Percentiles rank a stretch among this genome's conserved stretches.
These are phyloP conservation scores for Oncorhynchus masou DNA, from an alignment of 2,113 vertebrate genomes.

Conservation along the genomic window DNA sequence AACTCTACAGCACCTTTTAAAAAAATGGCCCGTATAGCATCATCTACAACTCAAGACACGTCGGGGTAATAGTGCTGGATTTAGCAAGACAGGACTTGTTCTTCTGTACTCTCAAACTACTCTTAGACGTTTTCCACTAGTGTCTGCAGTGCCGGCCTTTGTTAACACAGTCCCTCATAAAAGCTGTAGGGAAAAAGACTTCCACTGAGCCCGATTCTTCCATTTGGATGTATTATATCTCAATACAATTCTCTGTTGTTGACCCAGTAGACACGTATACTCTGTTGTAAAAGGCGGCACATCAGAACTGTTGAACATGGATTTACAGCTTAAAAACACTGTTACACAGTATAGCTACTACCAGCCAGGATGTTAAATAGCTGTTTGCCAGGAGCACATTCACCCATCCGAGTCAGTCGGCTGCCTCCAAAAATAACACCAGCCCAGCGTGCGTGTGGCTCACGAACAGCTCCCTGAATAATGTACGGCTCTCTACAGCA, in stretches of 20 bases:
- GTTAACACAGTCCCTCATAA: no score
- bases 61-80: no score
- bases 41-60: not conserved
- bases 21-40: not conserved
- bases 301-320: conserved; percentile 38
- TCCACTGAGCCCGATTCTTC: no score
- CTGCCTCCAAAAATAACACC: conserved; percentile 48
- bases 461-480: conserved; percentile 49
- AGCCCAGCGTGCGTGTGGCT: conserved; percentile 28
- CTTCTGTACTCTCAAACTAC: no score
- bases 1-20: no score
- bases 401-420: conserved; percentile 40
- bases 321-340: conserved; percentile 45
- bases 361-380: conserved; percentile 42
- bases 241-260: conserved; percentile 46
- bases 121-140: no score
- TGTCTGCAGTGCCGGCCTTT: no score
- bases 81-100: no score
- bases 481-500: conserved; percentile 32
- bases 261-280: conserved; percentile 8
- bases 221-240: not conserved
- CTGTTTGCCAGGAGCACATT: conserved; percentile 55
- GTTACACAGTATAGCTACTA: not conserved
- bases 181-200: no score
- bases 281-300: not conserved